Base-by-base conservation (phyloP, 2,113 vertebrate genomes). In the Lutjanus erythropterus region DNA sequence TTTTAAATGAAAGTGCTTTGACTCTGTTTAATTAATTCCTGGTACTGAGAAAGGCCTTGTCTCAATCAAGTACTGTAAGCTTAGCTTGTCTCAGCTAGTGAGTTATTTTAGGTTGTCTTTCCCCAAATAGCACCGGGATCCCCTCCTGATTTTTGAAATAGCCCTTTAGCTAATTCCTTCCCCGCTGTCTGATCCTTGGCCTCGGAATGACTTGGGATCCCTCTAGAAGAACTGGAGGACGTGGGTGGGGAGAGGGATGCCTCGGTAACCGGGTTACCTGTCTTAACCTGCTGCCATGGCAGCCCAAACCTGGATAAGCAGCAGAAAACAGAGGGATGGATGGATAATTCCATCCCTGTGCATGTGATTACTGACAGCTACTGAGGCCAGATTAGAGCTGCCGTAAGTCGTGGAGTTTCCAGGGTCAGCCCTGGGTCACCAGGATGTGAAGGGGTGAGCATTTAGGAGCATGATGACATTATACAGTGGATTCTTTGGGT, bases 281-380 rank as follows among this genome's bases (percentile, higher is more conserved):
- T 71, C 53, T 66, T 66, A 46, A 7, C 47, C 46, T 50, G 59
- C 64, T 60, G 31, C 53, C 31, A 68, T 10, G 5, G 2, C 0
- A 8, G 27, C 6, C 53, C 41, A 55, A 66, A 81, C 59, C 64
- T 71, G 83, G 75, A 70, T 80, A 67, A 75, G 70, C 44, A 74
- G 68, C 58, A 77, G 65, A 81, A 71, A 77, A 60, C 65, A 21
- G 58, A 69, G 29, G 71, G 55, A 44, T 70, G 56, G 74, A 55
- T 71, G 71, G 74, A 64, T 90, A 87, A 83, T 55, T 86, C 83
- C 77, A 61, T 67, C 77, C 73, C 65, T 67, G 75, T 84, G 78
- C 60, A 59, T 78, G 80, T 78, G 87, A 88, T 91, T 86, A 91
- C 76, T 75, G 67, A 83, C 58, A 80, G 72, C 67, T 78, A 80